Percentiles rank a stretch among this genome's conserved stretches.
Conservation (phyloP, 2,888 invertebrate species). For the Euplagia quadripunctaria region DNA sequence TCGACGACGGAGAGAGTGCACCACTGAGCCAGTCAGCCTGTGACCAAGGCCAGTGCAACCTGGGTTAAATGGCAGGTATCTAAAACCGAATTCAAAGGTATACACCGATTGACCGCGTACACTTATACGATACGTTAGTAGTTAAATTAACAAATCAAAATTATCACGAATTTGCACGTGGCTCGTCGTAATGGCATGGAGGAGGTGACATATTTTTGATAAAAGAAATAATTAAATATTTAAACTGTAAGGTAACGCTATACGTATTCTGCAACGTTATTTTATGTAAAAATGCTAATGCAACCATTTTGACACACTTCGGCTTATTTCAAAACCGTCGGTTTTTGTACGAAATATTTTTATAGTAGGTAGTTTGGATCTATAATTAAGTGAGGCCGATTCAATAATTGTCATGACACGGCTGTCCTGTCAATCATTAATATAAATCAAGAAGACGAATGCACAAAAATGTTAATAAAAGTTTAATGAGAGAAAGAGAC, state of each 20-base stretch:
- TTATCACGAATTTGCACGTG: background rate
- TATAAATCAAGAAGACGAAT: background rate
- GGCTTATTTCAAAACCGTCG: background rate
- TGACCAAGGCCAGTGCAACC: no score
- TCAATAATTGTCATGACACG: background rate
- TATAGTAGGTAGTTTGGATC: background rate
- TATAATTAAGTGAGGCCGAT: slow-evolving; percentile 2
- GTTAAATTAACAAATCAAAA: no score
- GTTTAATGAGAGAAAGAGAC: background rate
- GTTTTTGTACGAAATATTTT: background rate
- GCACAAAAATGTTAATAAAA: background rate
- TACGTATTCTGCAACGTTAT: background rate
- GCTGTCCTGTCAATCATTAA: background rate
- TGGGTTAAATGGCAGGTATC: no score
- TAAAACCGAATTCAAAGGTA: no score
- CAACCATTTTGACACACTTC: background rate
- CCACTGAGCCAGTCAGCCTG: no score
- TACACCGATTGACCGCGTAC: no score
- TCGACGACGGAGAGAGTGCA: no score
- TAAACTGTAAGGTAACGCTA: background rate
- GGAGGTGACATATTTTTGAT: background rate
- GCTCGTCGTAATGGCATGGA: background rate
- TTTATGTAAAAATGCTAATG: background rate
- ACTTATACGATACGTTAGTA: no score
- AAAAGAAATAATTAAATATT: background rate